Conservation (phyloP, 2,797 vertebrate species). For the Garrulus glandarius region DNA sequence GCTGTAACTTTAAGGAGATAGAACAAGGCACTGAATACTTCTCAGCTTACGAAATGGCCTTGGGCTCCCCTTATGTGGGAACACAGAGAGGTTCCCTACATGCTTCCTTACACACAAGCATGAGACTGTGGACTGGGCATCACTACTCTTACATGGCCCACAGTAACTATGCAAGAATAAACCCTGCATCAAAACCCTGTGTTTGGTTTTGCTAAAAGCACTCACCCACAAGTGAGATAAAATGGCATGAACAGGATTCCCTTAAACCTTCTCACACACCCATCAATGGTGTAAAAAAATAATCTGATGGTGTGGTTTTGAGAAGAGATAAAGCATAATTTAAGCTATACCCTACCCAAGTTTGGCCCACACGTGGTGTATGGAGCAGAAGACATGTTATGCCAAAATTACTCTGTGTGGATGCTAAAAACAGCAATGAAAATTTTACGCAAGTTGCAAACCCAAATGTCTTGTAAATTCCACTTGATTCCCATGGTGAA, state of each 20-base stretch:
- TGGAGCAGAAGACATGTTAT: background rate
- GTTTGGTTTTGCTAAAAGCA: background rate
- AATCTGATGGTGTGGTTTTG: background rate
- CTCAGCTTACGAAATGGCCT: background rate
- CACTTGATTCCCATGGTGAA: constrained; percentile 7
- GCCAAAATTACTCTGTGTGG: background rate
- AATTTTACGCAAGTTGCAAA: background rate
- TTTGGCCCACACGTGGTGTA: background rate
- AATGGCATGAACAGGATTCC: background rate
- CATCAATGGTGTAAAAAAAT: background rate
- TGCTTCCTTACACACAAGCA: background rate
- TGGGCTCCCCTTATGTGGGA: background rate
- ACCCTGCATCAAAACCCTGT: background rate
- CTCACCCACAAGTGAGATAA: background rate
- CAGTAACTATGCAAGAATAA: background rate
- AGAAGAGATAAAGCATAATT: background rate
- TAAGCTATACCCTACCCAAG: background rate
- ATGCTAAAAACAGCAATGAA: background rate
- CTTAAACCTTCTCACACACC: background rate
- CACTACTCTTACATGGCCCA: background rate
- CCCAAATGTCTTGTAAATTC: background rate
- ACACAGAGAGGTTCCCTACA: background rate
- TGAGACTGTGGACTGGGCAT: background rate
- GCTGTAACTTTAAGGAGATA: background rate
- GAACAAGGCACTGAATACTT: background rate